Evolutionary conservation across 2,113 vertebrate genomes (phyloP).

Genomic region (Charina bottae): DNA sequence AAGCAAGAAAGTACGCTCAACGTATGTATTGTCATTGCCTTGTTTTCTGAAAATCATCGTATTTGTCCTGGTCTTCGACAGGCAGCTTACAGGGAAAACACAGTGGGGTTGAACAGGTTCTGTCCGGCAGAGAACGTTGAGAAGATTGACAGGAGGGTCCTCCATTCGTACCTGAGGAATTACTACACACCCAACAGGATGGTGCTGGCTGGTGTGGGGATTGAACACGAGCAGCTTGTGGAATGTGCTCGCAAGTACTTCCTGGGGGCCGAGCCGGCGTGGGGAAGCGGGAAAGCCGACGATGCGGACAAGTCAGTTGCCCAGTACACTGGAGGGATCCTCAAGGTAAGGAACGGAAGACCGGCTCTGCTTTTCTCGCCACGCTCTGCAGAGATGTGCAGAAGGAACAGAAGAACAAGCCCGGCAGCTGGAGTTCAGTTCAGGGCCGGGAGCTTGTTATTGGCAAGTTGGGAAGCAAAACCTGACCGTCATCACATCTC

Average conservation of each 20-base stretch:
- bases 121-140: slow-evolving; percentile 84
- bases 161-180: slow-evolving; percentile 85
- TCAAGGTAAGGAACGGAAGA: slow-evolving; percentile 80
- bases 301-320: slow-evolving; percentile 86
- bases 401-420: not conserved
- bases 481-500: not conserved
- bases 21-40: not conserved
- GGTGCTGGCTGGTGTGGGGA: slow-evolving; percentile 94
- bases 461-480: not conserved
- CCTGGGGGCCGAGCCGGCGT: slow-evolving; percentile 79
- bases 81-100: slow-evolving; percentile 93
- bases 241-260: slow-evolving; percentile 84
- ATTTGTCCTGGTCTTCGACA: slow-evolving; percentile 38
- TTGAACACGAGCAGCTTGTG: slow-evolving; percentile 89
- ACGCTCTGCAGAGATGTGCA: not conserved
- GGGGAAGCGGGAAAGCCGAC: slow-evolving; percentile 68
- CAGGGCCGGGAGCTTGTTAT: not conserved
- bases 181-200: slow-evolving; percentile 92
- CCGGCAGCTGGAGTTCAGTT: not conserved
- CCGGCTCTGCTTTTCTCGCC: not conserved
- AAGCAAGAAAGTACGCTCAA: too few species aligned
- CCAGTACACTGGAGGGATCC: slow-evolving; percentile 92
- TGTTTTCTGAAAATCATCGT: too few species aligned
- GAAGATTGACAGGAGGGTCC: slow-evolving; percentile 75
- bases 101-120: slow-evolving; percentile 89